phyloP scores from a whole-genome alignment of 2,797 vertebrate species.

The Spondyliosoma cantharus region DNA sequence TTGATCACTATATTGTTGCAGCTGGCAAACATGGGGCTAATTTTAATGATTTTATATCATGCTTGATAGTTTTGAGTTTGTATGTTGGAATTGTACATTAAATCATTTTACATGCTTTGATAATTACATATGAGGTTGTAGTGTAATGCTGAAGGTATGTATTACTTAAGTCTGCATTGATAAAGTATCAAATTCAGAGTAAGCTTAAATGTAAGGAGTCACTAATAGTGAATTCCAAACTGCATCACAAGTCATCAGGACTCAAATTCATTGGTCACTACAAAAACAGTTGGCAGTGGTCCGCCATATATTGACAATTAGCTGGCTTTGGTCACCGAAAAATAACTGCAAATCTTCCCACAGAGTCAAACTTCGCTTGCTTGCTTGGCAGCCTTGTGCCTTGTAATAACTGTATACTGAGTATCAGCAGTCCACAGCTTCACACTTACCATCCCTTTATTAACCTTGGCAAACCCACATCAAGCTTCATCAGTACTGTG shows the following conservation, averaged over 20 bases:
- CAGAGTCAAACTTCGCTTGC: no score
- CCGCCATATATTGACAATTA: no score
- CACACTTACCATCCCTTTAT: neutral
- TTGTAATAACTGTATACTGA: neutral
- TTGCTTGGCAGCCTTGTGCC: no score
- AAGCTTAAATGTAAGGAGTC: neutral
- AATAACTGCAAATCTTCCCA: no score
- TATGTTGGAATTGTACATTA: neutral
- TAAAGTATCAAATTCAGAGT: neutral
- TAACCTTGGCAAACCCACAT: conserved; percentile 26
- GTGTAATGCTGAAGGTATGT: neutral
- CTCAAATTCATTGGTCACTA: no score
- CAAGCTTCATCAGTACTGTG: neutral
- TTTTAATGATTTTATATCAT: no score
- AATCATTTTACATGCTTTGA: neutral
- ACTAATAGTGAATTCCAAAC: neutral
- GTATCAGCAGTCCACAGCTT: neutral
- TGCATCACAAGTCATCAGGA: neutral
- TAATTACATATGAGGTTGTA: neutral
- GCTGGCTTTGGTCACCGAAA: no score
- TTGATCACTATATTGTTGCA: no score
- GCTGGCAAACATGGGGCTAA: no score
- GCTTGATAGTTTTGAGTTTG: no score
- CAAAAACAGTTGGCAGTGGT: no score
- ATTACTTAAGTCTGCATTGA: neutral